phyloP scores from a whole-genome alignment of 1,140 invertebrate species.

The Neotoxoptera formosana region DNA sequence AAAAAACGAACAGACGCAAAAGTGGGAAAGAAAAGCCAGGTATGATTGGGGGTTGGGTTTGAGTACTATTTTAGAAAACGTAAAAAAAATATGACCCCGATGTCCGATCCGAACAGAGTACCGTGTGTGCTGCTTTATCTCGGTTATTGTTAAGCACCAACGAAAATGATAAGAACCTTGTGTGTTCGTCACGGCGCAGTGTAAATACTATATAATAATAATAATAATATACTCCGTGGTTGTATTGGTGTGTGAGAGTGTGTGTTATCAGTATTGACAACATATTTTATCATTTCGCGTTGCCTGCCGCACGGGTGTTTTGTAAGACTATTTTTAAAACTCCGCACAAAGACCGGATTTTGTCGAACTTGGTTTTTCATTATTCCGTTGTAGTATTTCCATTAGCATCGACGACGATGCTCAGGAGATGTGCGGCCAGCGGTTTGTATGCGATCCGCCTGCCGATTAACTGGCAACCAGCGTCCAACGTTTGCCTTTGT shows the following conservation, averaged over 20 bases:
- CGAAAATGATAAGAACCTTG: slow-evolving; percentile 14
- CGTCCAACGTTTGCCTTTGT: not conserved
- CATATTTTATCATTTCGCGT: not conserved
- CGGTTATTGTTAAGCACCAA: not conserved
- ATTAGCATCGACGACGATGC: not conserved
- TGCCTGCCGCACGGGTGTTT: not conserved
- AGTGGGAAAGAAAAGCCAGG: slow-evolving; percentile 81
- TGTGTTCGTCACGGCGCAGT: not conserved
- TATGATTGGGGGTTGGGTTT: slow-evolving; percentile 62
- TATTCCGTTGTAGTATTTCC: not conserved
- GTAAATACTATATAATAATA: not conserved
- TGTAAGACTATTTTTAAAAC: not conserved
- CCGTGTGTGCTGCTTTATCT: not conserved
- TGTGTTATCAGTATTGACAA: not conserved
- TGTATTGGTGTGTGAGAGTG: not conserved
- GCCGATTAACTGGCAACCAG: not conserved
- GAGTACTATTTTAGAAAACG: not conserved
- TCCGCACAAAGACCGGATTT: not conserved
- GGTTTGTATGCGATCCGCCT: not conserved
- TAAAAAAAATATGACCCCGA: not conserved
- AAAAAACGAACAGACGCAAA: slow-evolving; percentile 68
- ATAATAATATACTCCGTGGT: not conserved
- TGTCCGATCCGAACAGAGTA: not conserved
- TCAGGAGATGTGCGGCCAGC: not conserved
- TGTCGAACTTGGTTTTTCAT: too few relatives aligned